A percentile compares a stretch with the other conserved stretches of the same genome.
Evolutionary conservation across 2,888 invertebrate species (phyloP).

Genomic region (Pristionchus exspectatus): DNA sequence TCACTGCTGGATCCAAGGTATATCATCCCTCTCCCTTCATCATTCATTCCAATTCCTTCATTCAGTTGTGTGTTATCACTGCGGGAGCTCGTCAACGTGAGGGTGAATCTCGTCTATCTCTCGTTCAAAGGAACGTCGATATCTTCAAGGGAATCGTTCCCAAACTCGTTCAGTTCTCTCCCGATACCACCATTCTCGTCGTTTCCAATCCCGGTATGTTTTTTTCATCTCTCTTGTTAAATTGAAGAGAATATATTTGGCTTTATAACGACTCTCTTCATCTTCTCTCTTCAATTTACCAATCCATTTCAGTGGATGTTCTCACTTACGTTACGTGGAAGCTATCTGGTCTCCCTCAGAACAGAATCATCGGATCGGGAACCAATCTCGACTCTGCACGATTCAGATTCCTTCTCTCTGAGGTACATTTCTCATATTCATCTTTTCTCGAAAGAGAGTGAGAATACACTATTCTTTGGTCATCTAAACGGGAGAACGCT

Average conservation of each 20-base stretch:
- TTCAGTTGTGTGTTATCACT: conserved; percentile 88
- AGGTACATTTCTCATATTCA: conserved; percentile 81
- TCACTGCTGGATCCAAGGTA: conserved; percentile 82
- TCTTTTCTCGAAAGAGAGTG: neutral
- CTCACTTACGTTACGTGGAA: conserved; percentile 96
- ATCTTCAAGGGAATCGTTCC: conserved; percentile 89
- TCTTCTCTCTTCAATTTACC: too few species aligned
- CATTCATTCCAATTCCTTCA: neutral
- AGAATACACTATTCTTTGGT: neutral
- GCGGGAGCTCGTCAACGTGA: conserved; percentile 93
- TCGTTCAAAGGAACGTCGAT: conserved; percentile 93
- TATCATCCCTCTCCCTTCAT: too few species aligned
- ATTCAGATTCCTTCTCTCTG: conserved; percentile 91
- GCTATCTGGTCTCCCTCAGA: conserved; percentile 90
- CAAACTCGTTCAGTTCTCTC: conserved; percentile 88
- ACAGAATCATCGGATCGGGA: conserved; percentile 92
- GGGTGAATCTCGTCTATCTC: conserved; percentile 90
- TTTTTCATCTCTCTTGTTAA: neutral
- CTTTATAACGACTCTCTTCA: too few species aligned
- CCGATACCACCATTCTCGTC: conserved; percentile 89
- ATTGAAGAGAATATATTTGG: neutral
- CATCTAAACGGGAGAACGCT: neutral
- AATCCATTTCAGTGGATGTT: conserved; percentile 85
- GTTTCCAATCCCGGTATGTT: conserved; percentile 88
- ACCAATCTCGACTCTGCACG: conserved; percentile 94